These are phyloP conservation scores for Xylota segnis DNA, from an alignment of 2,888 invertebrate genomes.

Conservation along the genomic window DNA sequence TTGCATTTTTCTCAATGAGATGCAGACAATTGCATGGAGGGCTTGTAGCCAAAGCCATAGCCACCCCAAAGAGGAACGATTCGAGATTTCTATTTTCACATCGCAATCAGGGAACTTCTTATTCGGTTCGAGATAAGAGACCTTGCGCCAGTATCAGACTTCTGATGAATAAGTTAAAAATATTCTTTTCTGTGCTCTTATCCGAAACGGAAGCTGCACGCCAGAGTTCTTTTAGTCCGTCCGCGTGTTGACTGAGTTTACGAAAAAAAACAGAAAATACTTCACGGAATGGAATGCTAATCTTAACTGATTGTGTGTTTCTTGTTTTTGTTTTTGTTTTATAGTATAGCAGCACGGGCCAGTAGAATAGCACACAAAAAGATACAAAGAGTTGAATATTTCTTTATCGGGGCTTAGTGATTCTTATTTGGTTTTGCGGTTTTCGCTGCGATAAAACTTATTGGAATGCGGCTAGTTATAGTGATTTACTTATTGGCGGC, in stretches of 20 bases:
- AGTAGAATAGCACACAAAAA: not conserved
- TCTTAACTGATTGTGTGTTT: constrained; percentile 50
- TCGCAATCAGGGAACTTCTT: constrained; percentile 29
- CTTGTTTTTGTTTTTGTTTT: too few species aligned
- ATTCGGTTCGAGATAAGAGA: not conserved
- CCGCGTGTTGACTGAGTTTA: not conserved
- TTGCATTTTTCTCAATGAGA: constrained; percentile 29
- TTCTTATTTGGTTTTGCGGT: constrained; percentile 28
- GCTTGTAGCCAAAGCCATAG: not conserved
- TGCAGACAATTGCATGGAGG: not conserved
- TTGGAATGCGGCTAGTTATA: not conserved
- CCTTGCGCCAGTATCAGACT: constrained; percentile 16
- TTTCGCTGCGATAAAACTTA: constrained; percentile 7
- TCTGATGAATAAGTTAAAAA: constrained; percentile 18
- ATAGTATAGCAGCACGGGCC: constrained; percentile 48
- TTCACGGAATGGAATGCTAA: constrained; percentile 3
- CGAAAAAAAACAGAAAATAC: not conserved
- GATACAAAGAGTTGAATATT: not conserved
- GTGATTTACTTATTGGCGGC: too few species aligned
- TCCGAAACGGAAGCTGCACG: constrained; percentile 62
- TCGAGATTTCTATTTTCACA: constrained; percentile 42
- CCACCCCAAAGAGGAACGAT: not conserved
- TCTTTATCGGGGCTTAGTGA: constrained; percentile 26
- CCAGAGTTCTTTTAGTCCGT: constrained; percentile 11
- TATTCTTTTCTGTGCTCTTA: constrained; percentile 20